Conservation (phyloP, 2,113 vertebrate species). For the Plotosus lineatus region DNA sequence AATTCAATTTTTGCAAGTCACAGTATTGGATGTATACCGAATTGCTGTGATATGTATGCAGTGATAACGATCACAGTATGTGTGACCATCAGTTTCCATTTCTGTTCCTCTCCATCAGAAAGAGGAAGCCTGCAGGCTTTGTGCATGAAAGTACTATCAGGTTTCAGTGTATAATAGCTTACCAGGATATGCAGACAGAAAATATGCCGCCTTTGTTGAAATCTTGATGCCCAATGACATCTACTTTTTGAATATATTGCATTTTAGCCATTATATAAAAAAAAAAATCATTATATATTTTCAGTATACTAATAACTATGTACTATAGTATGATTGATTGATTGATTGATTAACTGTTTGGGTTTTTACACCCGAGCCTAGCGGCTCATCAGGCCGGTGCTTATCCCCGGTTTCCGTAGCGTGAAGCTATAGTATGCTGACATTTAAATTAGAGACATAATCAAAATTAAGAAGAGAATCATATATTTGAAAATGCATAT, state of each 20-base stretch:
- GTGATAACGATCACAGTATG: neutral
- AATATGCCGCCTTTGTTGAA: slow-evolving; percentile 31
- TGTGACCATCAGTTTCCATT: neutral
- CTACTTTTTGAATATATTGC: neutral
- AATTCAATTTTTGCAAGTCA: neutral
- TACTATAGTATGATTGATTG: too few relatives aligned
- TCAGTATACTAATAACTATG: too few relatives aligned
- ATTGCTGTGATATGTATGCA: neutral
- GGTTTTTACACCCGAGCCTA: too few relatives aligned
- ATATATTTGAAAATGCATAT: neutral
- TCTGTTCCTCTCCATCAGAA: slow-evolving; percentile 5
- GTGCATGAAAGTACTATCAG: slow-evolving; percentile 18
- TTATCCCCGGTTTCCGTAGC: too few relatives aligned
- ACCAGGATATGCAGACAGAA: slow-evolving; percentile 11
- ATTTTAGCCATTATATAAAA: neutral
- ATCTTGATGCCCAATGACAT: neutral
- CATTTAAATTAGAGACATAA: neutral
- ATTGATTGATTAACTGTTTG: too few relatives aligned
- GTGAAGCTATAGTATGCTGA: too few relatives aligned
- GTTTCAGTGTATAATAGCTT: slow-evolving; percentile 30
- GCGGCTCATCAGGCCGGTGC: too few relatives aligned
- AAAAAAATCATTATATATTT: too few relatives aligned
- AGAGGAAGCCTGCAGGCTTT: slow-evolving; percentile 29
- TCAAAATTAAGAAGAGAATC: neutral
- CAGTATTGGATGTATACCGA: neutral